Evolutionary conservation across 2,888 invertebrate species (phyloP).

Genomic region (Drosophila colorata): DNA sequence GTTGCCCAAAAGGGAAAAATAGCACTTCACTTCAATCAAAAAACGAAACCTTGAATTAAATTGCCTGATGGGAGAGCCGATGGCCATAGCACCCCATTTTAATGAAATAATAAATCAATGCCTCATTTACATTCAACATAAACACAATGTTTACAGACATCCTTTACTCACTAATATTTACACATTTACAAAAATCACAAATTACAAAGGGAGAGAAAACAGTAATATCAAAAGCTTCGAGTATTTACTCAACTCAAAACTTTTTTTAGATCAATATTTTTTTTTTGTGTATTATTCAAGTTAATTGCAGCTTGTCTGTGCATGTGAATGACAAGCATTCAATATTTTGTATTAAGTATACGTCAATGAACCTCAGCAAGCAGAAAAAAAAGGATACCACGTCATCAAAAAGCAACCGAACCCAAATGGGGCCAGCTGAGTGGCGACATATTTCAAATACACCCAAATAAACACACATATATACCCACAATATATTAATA

Average conservation of each 20-base stretch:
- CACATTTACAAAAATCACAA: not conserved
- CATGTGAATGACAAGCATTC: constrained; percentile 26
- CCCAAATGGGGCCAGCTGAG: constrained; percentile 49
- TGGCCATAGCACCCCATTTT: constrained; percentile 33
- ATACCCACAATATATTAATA: constrained; percentile 6
- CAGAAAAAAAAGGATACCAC: constrained; percentile 28
- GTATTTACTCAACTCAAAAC: not conserved
- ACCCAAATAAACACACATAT: constrained; percentile 15
- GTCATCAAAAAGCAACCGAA: constrained; percentile 35
- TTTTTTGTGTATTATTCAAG: not conserved
- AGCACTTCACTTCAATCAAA: constrained; percentile 46
- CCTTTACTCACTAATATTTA: not conserved
- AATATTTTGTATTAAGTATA: constrained; percentile 21
- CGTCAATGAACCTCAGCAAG: constrained; percentile 4
- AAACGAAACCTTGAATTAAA: constrained; percentile 31
- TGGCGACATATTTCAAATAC: constrained; percentile 69
- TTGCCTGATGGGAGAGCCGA: constrained; percentile 34
- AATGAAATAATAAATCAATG: constrained; percentile 56
- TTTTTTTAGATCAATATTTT: no score
- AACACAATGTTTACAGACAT: constrained; percentile 1
- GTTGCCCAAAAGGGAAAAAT: constrained; percentile 45
- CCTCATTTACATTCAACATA: constrained; percentile 21
- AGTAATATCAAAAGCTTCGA: not conserved
- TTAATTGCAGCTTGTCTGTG: constrained; percentile 1
- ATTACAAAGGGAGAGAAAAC: not conserved